Evolutionary conservation across 1,140 invertebrate genomes (phyloP).

Genomic region (Brachionus paranguensis): DNA sequence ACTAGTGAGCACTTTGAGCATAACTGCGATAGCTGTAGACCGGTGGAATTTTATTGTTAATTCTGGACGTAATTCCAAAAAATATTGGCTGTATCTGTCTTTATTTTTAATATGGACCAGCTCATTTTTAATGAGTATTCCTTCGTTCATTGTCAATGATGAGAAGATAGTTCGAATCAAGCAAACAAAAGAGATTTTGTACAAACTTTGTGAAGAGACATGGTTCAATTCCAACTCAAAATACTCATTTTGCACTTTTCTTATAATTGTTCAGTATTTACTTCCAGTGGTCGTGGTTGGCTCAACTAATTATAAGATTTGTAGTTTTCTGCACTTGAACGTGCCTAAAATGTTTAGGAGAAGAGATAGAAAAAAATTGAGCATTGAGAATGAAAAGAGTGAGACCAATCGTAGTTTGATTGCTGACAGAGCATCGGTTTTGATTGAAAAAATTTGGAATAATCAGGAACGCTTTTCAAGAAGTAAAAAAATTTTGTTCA

Average conservation of each 20-base stretch:
- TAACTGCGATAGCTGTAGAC: slow-evolving; percentile 79
- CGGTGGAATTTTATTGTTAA: slow-evolving; percentile 48
- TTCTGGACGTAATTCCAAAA: background rate
- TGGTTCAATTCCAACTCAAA: background rate
- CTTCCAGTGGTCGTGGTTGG: background rate
- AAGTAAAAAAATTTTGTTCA: slow-evolving; percentile 27
- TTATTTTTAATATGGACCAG: slow-evolving; percentile 9
- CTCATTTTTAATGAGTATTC: slow-evolving; percentile 25
- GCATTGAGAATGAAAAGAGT: background rate
- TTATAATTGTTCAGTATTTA: slow-evolving; percentile 8
- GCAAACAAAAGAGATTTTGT: slow-evolving; percentile 16
- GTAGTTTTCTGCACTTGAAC: background rate
- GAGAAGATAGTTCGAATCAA: background rate
- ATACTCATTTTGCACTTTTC: background rate
- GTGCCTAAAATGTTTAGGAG: slow-evolving; percentile 30
- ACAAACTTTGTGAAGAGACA: slow-evolving; percentile 10
- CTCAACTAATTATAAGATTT: slow-evolving; percentile 22
- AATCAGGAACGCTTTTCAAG: slow-evolving; percentile 1
- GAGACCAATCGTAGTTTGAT: background rate
- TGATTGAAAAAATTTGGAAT: background rate
- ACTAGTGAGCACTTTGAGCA: slow-evolving; percentile 80
- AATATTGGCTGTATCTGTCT: background rate
- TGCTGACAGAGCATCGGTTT: background rate
- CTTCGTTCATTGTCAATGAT: background rate
- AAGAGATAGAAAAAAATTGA: background rate